These are phyloP conservation scores for Amphipoea oculea DNA, from an alignment of 2,888 invertebrate species.

Conservation along the genomic window DNA sequence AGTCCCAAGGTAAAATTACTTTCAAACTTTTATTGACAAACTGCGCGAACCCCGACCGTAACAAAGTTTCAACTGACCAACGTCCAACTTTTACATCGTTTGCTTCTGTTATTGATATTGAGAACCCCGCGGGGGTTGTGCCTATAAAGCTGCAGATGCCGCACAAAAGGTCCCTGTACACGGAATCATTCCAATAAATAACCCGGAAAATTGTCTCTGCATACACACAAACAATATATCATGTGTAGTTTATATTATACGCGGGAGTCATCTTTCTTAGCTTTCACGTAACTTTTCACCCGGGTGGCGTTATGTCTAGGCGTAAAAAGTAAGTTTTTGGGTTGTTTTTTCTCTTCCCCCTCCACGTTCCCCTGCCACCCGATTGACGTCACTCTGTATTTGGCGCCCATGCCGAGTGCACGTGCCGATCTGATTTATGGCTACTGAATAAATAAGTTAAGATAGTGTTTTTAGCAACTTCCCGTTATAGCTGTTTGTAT, in stretches of 20 bases:
- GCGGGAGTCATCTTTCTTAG: conserved; percentile 78
- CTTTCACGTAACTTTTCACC: conserved; percentile 77
- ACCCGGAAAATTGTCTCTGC: conserved; percentile 80
- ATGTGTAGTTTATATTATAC: conserved; percentile 80
- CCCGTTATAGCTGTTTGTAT: conserved; percentile 66
- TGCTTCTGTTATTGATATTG: conserved; percentile 84
- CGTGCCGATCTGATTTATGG: conserved; percentile 88
- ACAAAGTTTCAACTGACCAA: conserved; percentile 83
- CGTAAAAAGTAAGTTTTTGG: conserved; percentile 79
- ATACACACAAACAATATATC: conserved; percentile 78
- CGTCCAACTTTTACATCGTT: conserved; percentile 80
- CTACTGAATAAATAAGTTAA: conserved; percentile 85
- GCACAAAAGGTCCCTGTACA: conserved; percentile 76
- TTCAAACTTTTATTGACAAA: conserved; percentile 86
- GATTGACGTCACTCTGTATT: conserved; percentile 69
- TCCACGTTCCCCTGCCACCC: conserved; percentile 40
- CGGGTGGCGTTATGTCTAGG: conserved; percentile 73
- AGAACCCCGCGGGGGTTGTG: conserved; percentile 70
- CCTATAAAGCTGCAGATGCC: conserved; percentile 79
- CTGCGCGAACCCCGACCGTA: conserved; percentile 75
- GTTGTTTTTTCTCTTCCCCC: conserved; percentile 70
- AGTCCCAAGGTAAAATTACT: conserved; percentile 84
- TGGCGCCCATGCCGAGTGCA: conserved; percentile 76
- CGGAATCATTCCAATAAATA: conserved; percentile 81
- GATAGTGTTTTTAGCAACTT: conserved; percentile 75